Evolutionary conservation across 2,113 vertebrate genomes (phyloP).

Genomic region (Oncorhynchus nerka): DNA sequence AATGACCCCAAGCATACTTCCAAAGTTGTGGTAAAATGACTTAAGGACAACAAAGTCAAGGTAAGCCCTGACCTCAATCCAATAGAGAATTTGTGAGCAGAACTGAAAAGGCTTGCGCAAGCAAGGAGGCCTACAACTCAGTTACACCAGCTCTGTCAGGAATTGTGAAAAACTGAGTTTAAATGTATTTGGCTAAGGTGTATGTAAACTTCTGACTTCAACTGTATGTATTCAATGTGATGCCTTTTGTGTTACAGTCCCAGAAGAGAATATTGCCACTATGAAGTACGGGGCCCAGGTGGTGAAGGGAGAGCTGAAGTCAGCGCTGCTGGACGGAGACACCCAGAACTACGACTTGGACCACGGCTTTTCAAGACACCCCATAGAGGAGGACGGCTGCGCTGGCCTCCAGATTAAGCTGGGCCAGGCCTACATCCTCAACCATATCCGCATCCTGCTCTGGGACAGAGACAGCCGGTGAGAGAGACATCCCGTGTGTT

Average conservation of each 20-base stretch:
- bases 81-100: no score
- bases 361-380: constrained; percentile 97
- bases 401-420: constrained; percentile 93
- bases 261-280: constrained; percentile 96
- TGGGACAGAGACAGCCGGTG: constrained; percentile 97
- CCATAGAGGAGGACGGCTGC: constrained; percentile 92
- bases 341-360: constrained; percentile 98
- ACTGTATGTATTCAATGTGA: constrained; percentile 13
- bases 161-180: no score
- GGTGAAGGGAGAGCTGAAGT: constrained; percentile 95
- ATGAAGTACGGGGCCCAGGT: constrained; percentile 98
- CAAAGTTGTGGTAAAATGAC: no score
- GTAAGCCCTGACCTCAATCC: no score
- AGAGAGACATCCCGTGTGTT: constrained; percentile 1
- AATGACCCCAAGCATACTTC: no score
- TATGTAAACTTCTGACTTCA: no score
- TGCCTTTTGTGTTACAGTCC: constrained; percentile 72
- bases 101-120: no score
- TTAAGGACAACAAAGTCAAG: no score
- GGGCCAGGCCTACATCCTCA: constrained; percentile 92
- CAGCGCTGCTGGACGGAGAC: constrained; percentile 93
- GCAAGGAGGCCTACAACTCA: no score
- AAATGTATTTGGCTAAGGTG: no score
- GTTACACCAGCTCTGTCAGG: no score
- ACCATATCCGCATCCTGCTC: constrained; percentile 91